phyloP scores from a whole-genome alignment of 2,888 invertebrate genomes.

The Ophion slaviceki region DNA sequence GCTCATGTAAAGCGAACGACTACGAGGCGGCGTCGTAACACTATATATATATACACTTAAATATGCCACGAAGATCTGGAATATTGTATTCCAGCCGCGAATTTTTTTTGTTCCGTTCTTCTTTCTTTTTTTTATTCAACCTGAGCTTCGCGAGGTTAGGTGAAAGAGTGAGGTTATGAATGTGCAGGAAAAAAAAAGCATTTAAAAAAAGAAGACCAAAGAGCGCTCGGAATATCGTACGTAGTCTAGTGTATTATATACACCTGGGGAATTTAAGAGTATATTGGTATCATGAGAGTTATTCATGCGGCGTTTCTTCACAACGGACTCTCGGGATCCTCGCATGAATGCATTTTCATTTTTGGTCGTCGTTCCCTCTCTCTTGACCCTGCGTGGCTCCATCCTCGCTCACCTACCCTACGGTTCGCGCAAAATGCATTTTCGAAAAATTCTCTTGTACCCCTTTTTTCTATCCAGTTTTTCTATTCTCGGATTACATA shows the following conservation, averaged over 20 bases:
- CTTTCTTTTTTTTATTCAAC: background rate
- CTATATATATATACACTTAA: background rate
- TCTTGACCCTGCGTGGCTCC: too few species aligned
- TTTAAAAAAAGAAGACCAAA: constrained; percentile 7
- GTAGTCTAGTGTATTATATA: constrained; percentile 49
- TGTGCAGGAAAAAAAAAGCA: background rate
- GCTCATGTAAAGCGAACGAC: background rate
- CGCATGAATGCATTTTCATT: constrained; percentile 36
- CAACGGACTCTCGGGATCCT: constrained; percentile 27
- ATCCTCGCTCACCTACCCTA: background rate
- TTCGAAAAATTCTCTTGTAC: background rate
- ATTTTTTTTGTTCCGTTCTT: background rate
- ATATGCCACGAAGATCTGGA: background rate
- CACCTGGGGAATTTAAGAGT: background rate
- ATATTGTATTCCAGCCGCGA: background rate
- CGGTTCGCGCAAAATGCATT: background rate
- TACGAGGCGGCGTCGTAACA: background rate
- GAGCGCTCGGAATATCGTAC: constrained; percentile 53
- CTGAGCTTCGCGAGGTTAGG: background rate
- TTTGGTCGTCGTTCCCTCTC: background rate
- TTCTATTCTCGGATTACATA: too few species aligned
- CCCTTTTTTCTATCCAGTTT: background rate
- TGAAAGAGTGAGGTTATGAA: constrained; percentile 27
- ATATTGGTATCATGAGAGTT: constrained; percentile 23
- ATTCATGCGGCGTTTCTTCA: constrained; percentile 41